Evolutionary conservation across 1,140 invertebrate genomes (phyloP), one percentile per base, ranked within the genome.

Genomic region (Drosophila ercepeae): DNA sequence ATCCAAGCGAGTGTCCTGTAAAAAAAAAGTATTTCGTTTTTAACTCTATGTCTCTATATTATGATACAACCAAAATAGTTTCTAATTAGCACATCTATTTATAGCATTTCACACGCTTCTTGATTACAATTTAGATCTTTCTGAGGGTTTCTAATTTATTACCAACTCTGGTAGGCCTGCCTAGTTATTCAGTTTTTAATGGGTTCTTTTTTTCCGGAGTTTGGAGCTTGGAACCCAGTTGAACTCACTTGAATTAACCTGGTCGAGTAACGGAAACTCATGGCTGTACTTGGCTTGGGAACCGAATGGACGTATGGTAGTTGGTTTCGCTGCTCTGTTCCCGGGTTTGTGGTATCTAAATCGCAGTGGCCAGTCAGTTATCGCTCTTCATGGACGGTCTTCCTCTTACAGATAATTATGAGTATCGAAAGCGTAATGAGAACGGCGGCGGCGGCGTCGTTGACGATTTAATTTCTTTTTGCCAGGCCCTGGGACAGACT

Each of bases 1-100:
- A 83, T 99, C 98, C 58, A 97, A 91, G 74, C 95, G 95, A 45
- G 95, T 93, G 90, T 96, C 96, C 97, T 98, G 91, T 19, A 32
- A 42, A 18, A 50, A 4, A 36, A 29, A n/a, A n/a, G n/a, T n/a
- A n/a, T n/a, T n/a, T n/a, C n/a, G n/a, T n/a, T n/a, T n/a, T n/a
- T n/a, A n/a, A n/a, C n/a, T n/a, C n/a, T n/a, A n/a, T n/a, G n/a
- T n/a, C n/a, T n/a, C n/a, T 8, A 32, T 14, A 29, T 11, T 0
- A 39, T 8, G 19, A 42, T 19, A 45, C 9, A 34, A 11, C 18
- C n/a, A 39, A 8, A 13, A 16, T 23, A 4, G 8, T 7, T 27
- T 41, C 16, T 13, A n/a, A 34, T 34, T 32, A 32, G 8, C 29
- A 4, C 7, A 32, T 2, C 16, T 41, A 41, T 41, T 9, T 8